Evolutionary conservation across 2,797 vertebrate species (phyloP).

Genomic region (Characodon lateralis): DNA sequence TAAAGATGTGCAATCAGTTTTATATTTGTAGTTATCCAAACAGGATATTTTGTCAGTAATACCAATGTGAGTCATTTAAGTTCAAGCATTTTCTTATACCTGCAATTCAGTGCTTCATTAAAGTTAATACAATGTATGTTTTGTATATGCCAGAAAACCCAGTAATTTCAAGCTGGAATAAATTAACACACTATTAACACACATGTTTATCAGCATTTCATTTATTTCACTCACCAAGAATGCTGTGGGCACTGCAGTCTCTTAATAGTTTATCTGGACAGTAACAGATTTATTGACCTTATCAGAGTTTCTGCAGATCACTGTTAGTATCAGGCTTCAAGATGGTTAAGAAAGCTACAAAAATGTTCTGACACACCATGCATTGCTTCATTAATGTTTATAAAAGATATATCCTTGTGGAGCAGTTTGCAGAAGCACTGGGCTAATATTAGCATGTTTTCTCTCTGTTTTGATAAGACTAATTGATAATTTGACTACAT

Average conservation of each 20-base stretch:
- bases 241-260: background rate
- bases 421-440: background rate
- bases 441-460: background rate
- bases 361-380: background rate
- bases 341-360: background rate
- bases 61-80: background rate
- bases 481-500: background rate
- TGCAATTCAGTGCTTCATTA: background rate
- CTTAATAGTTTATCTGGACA: background rate
- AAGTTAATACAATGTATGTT: background rate
- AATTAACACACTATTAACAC: background rate
- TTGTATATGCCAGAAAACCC: background rate
- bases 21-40: background rate
- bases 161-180: background rate
- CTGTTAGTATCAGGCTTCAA: background rate
- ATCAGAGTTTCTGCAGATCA: background rate
- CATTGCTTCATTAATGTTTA: background rate
- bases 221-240: background rate
- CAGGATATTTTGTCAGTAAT: background rate
- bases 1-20: background rate
- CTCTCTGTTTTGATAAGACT: background rate
- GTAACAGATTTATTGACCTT: background rate
- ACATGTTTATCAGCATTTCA: background rate
- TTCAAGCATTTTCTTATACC: background rate
- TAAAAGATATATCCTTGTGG: background rate